phyloP scores from a whole-genome alignment of 2,888 invertebrate species.

The Macrosoma leucophasiata region DNA sequence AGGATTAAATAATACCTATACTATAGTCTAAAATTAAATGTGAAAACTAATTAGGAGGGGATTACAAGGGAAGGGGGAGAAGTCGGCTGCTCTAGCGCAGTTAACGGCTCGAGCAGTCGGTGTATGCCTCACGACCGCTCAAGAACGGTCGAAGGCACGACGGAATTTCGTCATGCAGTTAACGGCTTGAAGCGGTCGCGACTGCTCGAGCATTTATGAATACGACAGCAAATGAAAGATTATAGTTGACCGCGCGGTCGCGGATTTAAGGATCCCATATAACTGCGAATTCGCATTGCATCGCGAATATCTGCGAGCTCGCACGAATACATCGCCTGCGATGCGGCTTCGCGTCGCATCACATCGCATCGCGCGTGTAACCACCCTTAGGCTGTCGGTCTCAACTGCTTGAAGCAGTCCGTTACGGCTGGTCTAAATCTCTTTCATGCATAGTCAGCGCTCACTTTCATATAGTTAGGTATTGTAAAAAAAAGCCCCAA shows the following conservation, averaged over 20 bases:
- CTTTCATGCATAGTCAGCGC: too few relatives aligned
- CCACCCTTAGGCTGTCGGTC: too few relatives aligned
- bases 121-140: conserved; percentile 19
- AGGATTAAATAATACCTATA: conserved; percentile 19
- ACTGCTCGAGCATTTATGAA: conserved; percentile 28
- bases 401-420: conserved; percentile 17
- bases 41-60: conserved; percentile 18
- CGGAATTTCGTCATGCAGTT: conserved; percentile 26
- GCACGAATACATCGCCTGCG: too few relatives aligned
- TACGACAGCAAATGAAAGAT: conserved; percentile 26
- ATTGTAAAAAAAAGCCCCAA: too few relatives aligned
- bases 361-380: too few relatives aligned
- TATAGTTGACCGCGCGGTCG: conserved; percentile 20
- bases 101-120: conserved; percentile 24
- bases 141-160: conserved; percentile 23
- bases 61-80: conserved; percentile 10
- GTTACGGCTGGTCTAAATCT: conserved; percentile 12
- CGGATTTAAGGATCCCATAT: conserved; percentile 24
- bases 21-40: conserved; percentile 19
- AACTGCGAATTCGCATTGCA: too few relatives aligned
- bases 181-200: conserved; percentile 29
- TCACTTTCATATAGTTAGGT: too few relatives aligned
- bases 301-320: too few relatives aligned
- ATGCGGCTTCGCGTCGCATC: too few relatives aligned
- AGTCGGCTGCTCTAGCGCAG: conserved; percentile 11